Percentiles rank a stretch among this genome's conserved stretches.
These are phyloP conservation scores for Blastobasis adustella DNA, from an alignment of 2,888 invertebrate species.

Conservation along the genomic window DNA sequence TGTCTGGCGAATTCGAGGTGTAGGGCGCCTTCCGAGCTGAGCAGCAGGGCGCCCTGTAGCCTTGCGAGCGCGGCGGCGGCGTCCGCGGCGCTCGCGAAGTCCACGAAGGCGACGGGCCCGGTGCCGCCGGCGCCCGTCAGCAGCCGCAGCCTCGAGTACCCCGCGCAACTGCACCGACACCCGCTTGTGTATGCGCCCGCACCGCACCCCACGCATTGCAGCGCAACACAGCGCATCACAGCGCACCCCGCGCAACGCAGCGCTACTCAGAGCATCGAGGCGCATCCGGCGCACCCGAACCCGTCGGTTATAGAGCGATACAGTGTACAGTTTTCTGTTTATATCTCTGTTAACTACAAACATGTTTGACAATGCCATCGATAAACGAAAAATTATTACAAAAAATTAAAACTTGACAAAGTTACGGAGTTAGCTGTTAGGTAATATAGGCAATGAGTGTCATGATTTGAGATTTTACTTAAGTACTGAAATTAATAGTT, in stretches of 20 bases:
- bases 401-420: not conserved
- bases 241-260: too few relatives aligned
- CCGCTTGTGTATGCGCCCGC: constrained; percentile 55
- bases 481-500: constrained; percentile 4
- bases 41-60: constrained; percentile 96
- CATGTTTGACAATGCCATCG: too few relatives aligned
- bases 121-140: constrained; percentile 86
- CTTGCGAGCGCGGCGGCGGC: constrained; percentile 94
- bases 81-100: constrained; percentile 94
- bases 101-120: constrained; percentile 96
- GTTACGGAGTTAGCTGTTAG: not conserved
- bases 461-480: constrained; percentile 5
- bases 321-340: too few relatives aligned
- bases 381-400: too few relatives aligned
- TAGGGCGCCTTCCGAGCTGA: constrained; percentile 97
- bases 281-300: too few relatives aligned
- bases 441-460: not conserved
- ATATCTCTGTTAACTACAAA: too few relatives aligned
- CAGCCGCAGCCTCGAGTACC: constrained; percentile 98
- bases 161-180: constrained; percentile 92
- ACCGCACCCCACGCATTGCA: constrained; percentile 23
- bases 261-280: too few relatives aligned
- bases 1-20: constrained; percentile 99
- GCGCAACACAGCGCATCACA: too few relatives aligned
- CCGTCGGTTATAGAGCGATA: too few relatives aligned